Evolutionary conservation across 2,888 invertebrate species (phyloP).

Genomic region (Synergus itoensis): DNA sequence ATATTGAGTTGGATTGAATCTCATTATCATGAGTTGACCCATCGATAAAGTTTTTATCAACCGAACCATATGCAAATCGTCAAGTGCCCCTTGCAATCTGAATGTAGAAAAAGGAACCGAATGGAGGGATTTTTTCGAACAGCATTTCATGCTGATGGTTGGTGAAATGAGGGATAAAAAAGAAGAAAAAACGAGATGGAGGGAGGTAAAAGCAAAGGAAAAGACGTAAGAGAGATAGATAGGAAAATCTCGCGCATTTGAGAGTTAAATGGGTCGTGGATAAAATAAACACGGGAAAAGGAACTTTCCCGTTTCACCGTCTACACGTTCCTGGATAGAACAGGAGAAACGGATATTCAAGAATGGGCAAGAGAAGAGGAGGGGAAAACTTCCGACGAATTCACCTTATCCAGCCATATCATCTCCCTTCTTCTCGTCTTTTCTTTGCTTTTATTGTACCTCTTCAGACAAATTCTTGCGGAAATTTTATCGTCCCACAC

Average conservation of each 20-base stretch:
- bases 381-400: background rate
- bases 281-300: slow-evolving; percentile 66
- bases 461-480: slow-evolving; percentile 7
- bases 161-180: slow-evolving; percentile 38
- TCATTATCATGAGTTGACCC: slow-evolving; percentile 1
- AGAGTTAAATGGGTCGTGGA: slow-evolving; percentile 70
- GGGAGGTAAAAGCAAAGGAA: background rate
- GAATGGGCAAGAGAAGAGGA: background rate
- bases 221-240: slow-evolving; percentile 33
- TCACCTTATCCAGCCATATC: slow-evolving; percentile 7
- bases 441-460: background rate
- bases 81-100: background rate
- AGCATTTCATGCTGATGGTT: slow-evolving; percentile 46
- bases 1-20: background rate
- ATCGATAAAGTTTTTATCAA: slow-evolving; percentile 1
- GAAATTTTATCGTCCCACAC: slow-evolving; percentile 1
- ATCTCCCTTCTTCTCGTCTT: slow-evolving; percentile 1
- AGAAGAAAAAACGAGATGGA: slow-evolving; percentile 9
- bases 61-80: background rate
- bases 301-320: slow-evolving; percentile 47
- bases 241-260: slow-evolving; percentile 62
- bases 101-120: background rate
- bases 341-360: slow-evolving; percentile 2
- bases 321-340: background rate
- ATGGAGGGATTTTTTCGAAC: slow-evolving; percentile 7